These are phyloP conservation scores for Plagiodera versicolora DNA, from an alignment of 2,888 invertebrate genomes.

Conservation along the genomic window DNA sequence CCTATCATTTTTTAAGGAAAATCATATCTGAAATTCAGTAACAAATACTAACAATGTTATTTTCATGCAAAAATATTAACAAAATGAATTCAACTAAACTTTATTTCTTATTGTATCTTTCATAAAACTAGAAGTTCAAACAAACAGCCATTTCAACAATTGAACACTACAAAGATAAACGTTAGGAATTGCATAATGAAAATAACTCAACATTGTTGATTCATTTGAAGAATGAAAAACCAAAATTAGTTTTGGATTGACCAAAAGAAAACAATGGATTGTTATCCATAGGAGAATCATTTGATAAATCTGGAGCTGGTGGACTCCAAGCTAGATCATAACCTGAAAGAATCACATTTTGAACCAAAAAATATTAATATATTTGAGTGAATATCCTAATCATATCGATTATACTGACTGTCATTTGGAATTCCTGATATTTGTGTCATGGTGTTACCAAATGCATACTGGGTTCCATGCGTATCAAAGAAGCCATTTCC, in stretches of 20 bases:
- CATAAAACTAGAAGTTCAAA: too few relatives aligned
- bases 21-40: too few relatives aligned
- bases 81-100: too few relatives aligned
- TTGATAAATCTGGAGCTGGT: constrained; percentile 4
- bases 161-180: too few relatives aligned
- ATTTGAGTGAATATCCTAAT: too few relatives aligned
- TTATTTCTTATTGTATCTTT: too few relatives aligned
- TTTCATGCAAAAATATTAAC: too few relatives aligned
- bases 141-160: too few relatives aligned
- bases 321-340: constrained; percentile 13
- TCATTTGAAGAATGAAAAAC: constrained; percentile 6
- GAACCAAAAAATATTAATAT: neutral
- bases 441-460: constrained; percentile 17
- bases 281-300: constrained; percentile 1
- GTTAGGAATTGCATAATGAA: too few relatives aligned
- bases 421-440: constrained; percentile 15
- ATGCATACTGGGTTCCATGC: constrained; percentile 17
- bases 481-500: constrained; percentile 11
- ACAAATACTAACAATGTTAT: too few relatives aligned
- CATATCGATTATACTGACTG: constrained; percentile 15
- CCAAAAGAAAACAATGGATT: constrained; percentile 17
- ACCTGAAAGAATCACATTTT: neutral
- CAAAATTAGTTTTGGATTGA: constrained; percentile 10
- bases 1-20: too few relatives aligned
- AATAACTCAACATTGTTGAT: neutral